Evolutionary conservation across 2,113 vertebrate genomes (phyloP), one percentile per base, ranked within the genome.

Genomic region (Odontesthes bonariensis): DNA sequence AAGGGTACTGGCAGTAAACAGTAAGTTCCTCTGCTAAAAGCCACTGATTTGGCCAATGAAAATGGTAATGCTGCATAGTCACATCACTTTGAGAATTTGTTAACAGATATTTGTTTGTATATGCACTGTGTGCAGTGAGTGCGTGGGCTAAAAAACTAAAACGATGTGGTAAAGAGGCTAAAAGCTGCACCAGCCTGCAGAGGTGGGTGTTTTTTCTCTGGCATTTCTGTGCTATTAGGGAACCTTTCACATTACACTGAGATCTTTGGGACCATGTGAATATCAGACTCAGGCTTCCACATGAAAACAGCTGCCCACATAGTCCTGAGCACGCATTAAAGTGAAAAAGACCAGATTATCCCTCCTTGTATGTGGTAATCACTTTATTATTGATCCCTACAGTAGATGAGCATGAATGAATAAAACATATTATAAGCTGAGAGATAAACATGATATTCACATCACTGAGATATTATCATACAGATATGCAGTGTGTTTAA

Each of bases 21-120:
- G 13, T 10, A 33, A 54, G 56, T 10, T 44, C 17, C 2, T 12
- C 22, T 32, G 23, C 22, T 33, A 22, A 57, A 31, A 44, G 27
- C 57, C 22, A 19, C 27, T 38, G 38, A 16, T 69, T 69, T 47
- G 12, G 6, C 33, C 10, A 57, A 17, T 52, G 44, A n/a, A 38
- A 42, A 32, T 32, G 57, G 0, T 31, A 7, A 52, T 4, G 51
- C 46, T 67, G 23, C 23, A 59, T 3, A 1, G 6, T 9, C 8
- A 53, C 23, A 46, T 55, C 27, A 35, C 20, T 19, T 55, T 13
- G 6, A 63, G 22, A 35, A 63, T 51, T 54, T 49, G 66, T 47
- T 55, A 65, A 40, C 22, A 53, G 52, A 47, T 12, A 13, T 75
- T 51, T 63, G 56, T 63, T 63, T 63, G 58, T 32, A n/a, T 44